phyloP scores from a whole-genome alignment of 2,797 vertebrate genomes.

The Cirrhinus mrigala region DNA sequence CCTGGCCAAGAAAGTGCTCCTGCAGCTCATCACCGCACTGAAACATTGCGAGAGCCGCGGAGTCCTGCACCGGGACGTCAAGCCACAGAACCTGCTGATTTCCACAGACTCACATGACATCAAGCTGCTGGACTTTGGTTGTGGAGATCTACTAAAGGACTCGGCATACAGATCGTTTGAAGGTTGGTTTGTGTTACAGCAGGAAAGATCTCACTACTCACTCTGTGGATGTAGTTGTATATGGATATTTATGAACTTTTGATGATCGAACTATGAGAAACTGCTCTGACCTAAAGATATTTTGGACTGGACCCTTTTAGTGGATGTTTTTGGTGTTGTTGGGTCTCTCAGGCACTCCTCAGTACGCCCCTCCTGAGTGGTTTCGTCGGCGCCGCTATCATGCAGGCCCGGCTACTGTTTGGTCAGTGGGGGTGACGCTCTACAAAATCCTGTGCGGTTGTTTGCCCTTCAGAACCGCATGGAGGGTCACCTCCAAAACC shows the following conservation, averaged over 20 bases:
- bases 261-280: not conserved
- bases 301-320: not conserved
- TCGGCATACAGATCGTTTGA: constrained; percentile 32
- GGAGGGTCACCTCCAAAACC: constrained; percentile 66
- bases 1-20: constrained; percentile 16
- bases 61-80: constrained; percentile 55
- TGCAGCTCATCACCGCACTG: constrained; percentile 45
- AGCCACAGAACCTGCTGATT: constrained; percentile 55
- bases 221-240: constrained; percentile 10
- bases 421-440: constrained; percentile 75
- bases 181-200: constrained; percentile 28
- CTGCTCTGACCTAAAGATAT: not conserved
- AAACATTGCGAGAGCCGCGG: constrained; percentile 43
- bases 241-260: not conserved
- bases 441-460: constrained; percentile 72
- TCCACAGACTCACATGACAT: constrained; percentile 32
- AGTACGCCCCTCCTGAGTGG: constrained; percentile 74
- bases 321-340: not conserved
- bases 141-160: constrained; percentile 41
- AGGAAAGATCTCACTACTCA: not conserved
- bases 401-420: constrained; percentile 70
- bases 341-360: constrained; percentile 67
- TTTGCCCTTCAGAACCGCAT: constrained; percentile 67
- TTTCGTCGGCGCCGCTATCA: constrained; percentile 66
- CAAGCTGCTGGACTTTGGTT: constrained; percentile 60